Evolutionary conservation across 2,888 invertebrate genomes (phyloP).

Genomic region (Pandemis corylana): DNA sequence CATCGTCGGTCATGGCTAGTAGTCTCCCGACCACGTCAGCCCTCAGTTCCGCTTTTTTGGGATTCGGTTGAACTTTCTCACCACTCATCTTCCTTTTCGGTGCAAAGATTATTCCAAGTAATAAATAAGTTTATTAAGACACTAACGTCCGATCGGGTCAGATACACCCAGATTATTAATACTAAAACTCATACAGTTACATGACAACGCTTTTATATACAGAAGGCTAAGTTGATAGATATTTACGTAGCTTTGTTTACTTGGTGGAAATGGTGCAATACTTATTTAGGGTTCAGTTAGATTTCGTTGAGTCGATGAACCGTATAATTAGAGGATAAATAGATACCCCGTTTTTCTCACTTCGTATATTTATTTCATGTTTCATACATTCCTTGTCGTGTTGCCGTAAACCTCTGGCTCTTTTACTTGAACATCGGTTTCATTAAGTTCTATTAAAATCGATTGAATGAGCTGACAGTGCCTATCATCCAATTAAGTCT

Average conservation of each 20-base stretch:
- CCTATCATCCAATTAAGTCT: too few species aligned
- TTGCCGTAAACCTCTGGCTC: too few species aligned
- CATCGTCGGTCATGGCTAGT: conserved; percentile 43
- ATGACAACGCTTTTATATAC: conserved; percentile 8
- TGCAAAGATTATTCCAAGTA: neutral
- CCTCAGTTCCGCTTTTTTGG: conserved; percentile 44
- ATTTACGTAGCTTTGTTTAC: conserved; percentile 7
- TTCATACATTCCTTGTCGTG: neutral
- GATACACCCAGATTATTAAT: neutral
- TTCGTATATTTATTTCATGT: neutral
- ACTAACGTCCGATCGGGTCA: conserved; percentile 1
- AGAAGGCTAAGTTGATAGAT: neutral
- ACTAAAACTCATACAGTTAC: neutral
- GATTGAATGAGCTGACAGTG: too few species aligned
- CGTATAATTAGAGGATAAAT: neutral
- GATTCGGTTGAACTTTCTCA: conserved; percentile 34
- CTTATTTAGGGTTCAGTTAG: neutral
- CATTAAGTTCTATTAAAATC: too few species aligned
- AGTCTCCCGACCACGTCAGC: conserved; percentile 43
- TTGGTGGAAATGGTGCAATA: conserved; percentile 1
- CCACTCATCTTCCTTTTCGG: neutral
- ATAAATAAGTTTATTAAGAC: neutral
- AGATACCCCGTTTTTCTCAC: neutral
- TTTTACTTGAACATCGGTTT: too few species aligned
- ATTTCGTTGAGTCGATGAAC: neutral